Conservation (phyloP, 2,797 vertebrate genomes). For the Craterocephalus amniculus region DNA sequence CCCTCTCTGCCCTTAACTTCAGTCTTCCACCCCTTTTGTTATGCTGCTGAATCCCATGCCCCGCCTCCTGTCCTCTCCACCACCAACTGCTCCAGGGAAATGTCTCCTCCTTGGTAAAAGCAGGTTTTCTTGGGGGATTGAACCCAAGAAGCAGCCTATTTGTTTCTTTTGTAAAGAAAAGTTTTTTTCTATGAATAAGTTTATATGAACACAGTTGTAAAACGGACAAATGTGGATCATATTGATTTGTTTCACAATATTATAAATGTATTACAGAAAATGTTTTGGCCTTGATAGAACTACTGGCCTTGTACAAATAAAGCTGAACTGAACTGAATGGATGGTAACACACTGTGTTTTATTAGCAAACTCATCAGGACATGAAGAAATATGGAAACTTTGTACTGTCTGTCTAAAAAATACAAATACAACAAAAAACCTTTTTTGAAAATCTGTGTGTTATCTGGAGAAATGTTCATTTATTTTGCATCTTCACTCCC, state of each 20-base stretch:
- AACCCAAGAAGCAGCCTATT: not conserved
- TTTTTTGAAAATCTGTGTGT: not conserved
- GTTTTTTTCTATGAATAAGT: too few relatives aligned
- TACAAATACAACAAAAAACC: constrained; percentile 55
- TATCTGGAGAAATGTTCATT: constrained; percentile 21
- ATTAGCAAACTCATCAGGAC: constrained; percentile 36
- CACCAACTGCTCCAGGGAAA: too few relatives aligned
- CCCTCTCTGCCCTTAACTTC: not conserved
- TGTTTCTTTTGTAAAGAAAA: too few relatives aligned
- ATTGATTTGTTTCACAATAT: not conserved
- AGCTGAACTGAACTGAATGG: not conserved
- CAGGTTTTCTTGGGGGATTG: not conserved
- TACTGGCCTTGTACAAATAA: not conserved
- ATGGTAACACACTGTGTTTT: constrained; percentile 35
- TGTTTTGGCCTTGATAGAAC: too few relatives aligned
- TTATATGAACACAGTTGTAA: too few relatives aligned
- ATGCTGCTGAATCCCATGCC: not conserved
- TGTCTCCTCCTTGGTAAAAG: too few relatives aligned
- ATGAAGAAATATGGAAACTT: constrained; percentile 13
- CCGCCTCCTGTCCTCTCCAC: too few relatives aligned
- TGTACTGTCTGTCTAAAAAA: not conserved
- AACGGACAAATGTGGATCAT: not conserved
- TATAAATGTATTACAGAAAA: not conserved
- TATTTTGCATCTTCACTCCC: constrained; percentile 56
- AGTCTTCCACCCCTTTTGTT: not conserved